Evolutionary conservation across 1,140 invertebrate species (phyloP).

Genomic region (Aphis craccivora): DNA sequence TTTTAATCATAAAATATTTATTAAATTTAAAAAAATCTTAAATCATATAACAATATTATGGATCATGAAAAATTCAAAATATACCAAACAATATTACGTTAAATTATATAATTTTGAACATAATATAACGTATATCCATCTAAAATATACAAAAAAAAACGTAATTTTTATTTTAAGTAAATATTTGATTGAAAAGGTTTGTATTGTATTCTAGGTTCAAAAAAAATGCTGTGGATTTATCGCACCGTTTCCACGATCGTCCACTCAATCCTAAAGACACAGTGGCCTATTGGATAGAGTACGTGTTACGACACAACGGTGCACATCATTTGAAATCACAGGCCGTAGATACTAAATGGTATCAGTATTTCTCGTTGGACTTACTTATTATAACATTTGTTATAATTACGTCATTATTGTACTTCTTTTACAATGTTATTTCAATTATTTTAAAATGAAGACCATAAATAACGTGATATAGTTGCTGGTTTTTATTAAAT

Average conservation of each 20-base stretch:
- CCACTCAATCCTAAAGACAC: constrained; percentile 67
- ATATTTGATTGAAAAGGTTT: neutral
- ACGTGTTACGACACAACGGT: constrained; percentile 65
- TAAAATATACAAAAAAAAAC: neutral
- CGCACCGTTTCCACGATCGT: constrained; percentile 55
- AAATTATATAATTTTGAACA: too few species aligned
- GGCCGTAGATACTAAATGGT: constrained; percentile 52
- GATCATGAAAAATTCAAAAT: too few species aligned
- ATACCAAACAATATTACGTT: too few species aligned
- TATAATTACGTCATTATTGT: neutral
- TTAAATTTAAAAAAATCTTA: too few species aligned
- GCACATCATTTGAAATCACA: constrained; percentile 59
- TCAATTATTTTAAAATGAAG: neutral
- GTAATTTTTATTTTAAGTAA: neutral
- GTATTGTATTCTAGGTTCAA: constrained; percentile 20
- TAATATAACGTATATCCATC: neutral
- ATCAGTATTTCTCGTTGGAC: constrained; percentile 59
- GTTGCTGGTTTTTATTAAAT: neutral
- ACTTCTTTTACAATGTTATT: neutral
- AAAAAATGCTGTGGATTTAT: constrained; percentile 18
- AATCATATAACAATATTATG: too few species aligned
- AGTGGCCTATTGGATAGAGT: constrained; percentile 71
- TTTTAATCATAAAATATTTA: too few species aligned
- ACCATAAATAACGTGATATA: neutral
- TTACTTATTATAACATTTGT: neutral